Evolutionary conservation across 1,140 invertebrate genomes (phyloP).

Genomic region (Lycorma delicatula): DNA sequence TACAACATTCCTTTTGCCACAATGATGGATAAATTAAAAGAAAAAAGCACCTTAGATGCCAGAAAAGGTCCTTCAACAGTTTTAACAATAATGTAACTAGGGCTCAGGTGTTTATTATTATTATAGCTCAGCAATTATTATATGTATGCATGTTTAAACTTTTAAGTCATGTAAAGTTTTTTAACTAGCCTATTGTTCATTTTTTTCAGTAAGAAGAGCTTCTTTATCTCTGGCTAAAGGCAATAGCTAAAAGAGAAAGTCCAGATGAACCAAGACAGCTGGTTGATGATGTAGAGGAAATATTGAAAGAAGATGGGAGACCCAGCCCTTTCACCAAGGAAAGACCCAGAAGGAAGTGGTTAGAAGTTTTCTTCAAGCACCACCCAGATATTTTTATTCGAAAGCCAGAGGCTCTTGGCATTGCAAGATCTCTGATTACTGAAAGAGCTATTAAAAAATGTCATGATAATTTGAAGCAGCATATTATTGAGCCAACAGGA

Average conservation of each 20-base stretch:
- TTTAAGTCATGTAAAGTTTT: too few species aligned
- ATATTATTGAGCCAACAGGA: too few species aligned
- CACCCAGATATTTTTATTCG: background rate
- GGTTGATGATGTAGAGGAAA: background rate
- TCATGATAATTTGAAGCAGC: too few species aligned
- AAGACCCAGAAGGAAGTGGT: constrained; percentile 4
- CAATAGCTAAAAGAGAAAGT: background rate
- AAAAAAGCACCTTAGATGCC: background rate
- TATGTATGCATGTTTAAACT: too few species aligned
- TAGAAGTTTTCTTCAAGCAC: background rate
- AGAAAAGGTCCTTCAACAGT: background rate
- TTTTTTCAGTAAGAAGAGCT: background rate
- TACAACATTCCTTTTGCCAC: background rate
- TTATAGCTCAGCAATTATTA: too few species aligned
- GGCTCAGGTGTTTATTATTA: too few species aligned
- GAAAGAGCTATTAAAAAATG: background rate
- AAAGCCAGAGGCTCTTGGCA: background rate
- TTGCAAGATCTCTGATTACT: background rate
- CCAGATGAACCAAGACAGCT: background rate
- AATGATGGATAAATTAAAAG: background rate
- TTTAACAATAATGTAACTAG: too few species aligned
- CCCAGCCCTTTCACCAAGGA: constrained; percentile 3
- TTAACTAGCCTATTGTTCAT: too few species aligned
- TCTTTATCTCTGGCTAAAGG: background rate
- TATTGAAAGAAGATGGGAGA: background rate